Percentiles rank a stretch among this genome's conserved stretches.
Evolutionary conservation across 2,113 vertebrate species (phyloP).

Genomic region (Spermophilus dauricus): DNA sequence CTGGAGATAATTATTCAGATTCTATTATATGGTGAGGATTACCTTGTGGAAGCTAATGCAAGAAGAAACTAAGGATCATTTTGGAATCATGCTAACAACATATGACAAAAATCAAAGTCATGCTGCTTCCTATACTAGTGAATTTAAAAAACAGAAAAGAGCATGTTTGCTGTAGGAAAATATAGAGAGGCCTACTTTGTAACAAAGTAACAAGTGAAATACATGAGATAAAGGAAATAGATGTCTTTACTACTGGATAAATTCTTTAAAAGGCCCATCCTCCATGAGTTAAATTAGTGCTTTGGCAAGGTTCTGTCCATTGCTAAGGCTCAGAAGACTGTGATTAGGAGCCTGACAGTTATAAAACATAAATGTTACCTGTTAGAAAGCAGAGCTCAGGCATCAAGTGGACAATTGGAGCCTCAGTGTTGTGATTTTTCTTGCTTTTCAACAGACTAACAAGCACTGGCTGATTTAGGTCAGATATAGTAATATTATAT

Average conservation of each 20-base stretch:
- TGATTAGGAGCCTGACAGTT: not conserved
- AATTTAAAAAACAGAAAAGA: not conserved
- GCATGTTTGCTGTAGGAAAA: not conserved
- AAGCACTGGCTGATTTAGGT: slow-evolving; percentile 87
- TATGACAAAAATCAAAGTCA: not conserved
- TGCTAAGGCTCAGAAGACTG: not conserved
- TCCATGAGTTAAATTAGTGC: not conserved
- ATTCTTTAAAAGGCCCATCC: not conserved
- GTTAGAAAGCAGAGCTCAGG: slow-evolving; percentile 88
- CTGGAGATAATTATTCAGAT: not conserved
- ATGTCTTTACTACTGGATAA: not conserved
- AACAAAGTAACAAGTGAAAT: not conserved
- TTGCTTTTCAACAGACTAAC: slow-evolving; percentile 85
- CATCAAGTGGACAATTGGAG: slow-evolving; percentile 82
- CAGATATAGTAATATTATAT: slow-evolving; percentile 82
- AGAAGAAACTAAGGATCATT: not conserved
- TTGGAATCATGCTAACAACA: not conserved
- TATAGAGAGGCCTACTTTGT: not conserved
- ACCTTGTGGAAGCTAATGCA: not conserved
- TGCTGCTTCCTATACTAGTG: not conserved
- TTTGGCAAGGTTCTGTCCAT: not conserved
- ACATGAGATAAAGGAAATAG: not conserved
- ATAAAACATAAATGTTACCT: slow-evolving; percentile 74
- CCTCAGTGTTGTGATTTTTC: slow-evolving; percentile 46
- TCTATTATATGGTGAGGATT: not conserved